A percentile compares a stretch with the other conserved stretches of the same genome.
phyloP scores from a whole-genome alignment of 2,113 vertebrate genomes.

The Hippolais icterina region DNA sequence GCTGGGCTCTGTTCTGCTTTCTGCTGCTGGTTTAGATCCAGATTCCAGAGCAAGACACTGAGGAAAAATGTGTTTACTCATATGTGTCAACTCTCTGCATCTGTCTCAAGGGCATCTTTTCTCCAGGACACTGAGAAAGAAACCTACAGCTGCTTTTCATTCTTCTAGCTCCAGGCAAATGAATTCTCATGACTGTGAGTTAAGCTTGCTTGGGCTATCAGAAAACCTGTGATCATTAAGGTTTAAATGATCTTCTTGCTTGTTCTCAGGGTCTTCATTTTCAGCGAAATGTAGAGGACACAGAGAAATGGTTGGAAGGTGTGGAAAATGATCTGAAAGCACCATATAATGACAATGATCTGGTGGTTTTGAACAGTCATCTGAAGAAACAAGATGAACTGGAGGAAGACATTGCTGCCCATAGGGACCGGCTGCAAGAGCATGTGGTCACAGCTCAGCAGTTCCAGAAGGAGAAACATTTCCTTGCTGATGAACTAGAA shows the following conservation, averaged over 20 bases:
- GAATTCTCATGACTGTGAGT: background rate
- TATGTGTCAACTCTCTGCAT: background rate
- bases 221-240: background rate
- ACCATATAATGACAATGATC: slow-evolving; percentile 67
- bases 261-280: slow-evolving; percentile 80
- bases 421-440: slow-evolving; percentile 71
- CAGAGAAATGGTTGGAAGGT: slow-evolving; percentile 78
- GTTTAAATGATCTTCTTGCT: background rate
- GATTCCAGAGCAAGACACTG: background rate
- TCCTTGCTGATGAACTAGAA: slow-evolving; percentile 80
- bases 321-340: slow-evolving; percentile 75
- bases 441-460: slow-evolving; percentile 75
- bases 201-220: background rate
- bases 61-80: background rate
- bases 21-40: background rate
- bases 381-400: slow-evolving; percentile 80
- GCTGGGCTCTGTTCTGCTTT: background rate
- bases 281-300: slow-evolving; percentile 77
- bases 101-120: background rate
- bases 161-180: background rate
- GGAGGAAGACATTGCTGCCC: slow-evolving; percentile 79
- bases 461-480: slow-evolving; percentile 77
- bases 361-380: slow-evolving; percentile 74
- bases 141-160: background rate
- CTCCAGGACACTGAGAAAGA: background rate